A percentile compares a stretch with the other conserved stretches of the same genome.
Conservation (phyloP, 2,797 vertebrate genomes). For the Periparus ater region DNA sequence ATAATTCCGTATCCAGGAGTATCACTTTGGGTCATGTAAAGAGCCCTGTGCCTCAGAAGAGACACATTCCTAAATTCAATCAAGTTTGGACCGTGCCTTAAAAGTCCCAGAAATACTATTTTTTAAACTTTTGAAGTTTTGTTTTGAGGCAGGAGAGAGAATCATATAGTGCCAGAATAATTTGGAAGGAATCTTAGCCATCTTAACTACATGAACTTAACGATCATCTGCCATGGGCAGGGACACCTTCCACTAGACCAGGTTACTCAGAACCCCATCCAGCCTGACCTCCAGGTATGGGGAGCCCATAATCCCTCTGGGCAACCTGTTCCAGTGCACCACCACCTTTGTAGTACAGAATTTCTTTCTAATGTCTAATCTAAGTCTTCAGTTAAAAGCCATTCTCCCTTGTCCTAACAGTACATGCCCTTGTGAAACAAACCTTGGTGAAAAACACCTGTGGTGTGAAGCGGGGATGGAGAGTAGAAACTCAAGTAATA, state of each 20-base stretch:
- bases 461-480: background rate
- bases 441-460: background rate
- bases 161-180: no score
- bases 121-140: background rate
- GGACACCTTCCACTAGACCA: background rate
- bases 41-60: background rate
- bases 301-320: background rate
- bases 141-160: background rate
- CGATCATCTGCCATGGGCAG: accelerated
- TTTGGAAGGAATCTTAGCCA: background rate
- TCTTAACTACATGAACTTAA: background rate
- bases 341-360: background rate
- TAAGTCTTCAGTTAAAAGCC: background rate
- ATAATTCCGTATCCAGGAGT: background rate
- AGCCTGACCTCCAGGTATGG: background rate
- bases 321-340: background rate
- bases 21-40: background rate
- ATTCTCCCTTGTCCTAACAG: background rate
- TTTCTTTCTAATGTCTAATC: background rate
- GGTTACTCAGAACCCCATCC: background rate
- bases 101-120: background rate
- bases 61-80: background rate
- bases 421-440: background rate
- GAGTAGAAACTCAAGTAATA: background rate
- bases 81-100: background rate